These are phyloP conservation scores for Pelosia muscerda DNA, from an alignment of 2,888 invertebrate species.

Conservation along the genomic window DNA sequence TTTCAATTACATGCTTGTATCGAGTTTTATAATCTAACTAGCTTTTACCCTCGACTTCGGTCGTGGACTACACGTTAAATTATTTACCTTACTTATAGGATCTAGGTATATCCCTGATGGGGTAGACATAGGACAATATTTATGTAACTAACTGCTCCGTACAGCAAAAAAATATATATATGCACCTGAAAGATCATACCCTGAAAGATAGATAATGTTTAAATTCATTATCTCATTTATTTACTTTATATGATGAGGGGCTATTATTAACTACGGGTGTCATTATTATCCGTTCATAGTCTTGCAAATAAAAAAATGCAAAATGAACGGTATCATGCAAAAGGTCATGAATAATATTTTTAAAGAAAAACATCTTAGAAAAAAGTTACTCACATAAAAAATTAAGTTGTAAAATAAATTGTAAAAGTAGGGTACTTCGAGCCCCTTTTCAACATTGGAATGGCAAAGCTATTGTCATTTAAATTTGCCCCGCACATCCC, in stretches of 20 bases:
- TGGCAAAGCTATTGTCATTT: slow-evolving; percentile 73
- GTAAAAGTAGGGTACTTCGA: slow-evolving; percentile 48
- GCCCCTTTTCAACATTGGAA: slow-evolving; percentile 49
- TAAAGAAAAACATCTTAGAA: slow-evolving; percentile 21
- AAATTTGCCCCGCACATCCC: slow-evolving; percentile 70
- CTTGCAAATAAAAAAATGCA: neutral
- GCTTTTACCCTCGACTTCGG: slow-evolving; percentile 5
- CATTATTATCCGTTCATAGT: neutral
- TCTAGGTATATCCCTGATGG: too few species aligned
- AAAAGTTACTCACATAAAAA: slow-evolving; percentile 44
- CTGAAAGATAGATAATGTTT: too few species aligned
- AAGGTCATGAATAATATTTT: slow-evolving; percentile 14
- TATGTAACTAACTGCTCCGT: too few species aligned
- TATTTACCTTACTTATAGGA: too few species aligned
- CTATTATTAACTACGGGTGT: too few species aligned
- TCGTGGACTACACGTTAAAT: neutral
- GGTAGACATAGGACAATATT: too few species aligned
- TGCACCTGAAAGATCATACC: too few species aligned
- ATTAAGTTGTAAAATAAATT: slow-evolving; percentile 52
- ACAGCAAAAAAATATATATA: too few species aligned
- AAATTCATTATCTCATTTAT: too few species aligned
- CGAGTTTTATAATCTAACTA: slow-evolving; percentile 42
- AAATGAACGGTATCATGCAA: slow-evolving; percentile 6
- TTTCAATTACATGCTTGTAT: slow-evolving; percentile 64
- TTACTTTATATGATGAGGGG: too few species aligned